Percentiles rank a stretch among this genome's conserved stretches.
These are phyloP conservation scores for Drepana falcataria DNA, from an alignment of 2,888 invertebrate species.

Conservation along the genomic window DNA sequence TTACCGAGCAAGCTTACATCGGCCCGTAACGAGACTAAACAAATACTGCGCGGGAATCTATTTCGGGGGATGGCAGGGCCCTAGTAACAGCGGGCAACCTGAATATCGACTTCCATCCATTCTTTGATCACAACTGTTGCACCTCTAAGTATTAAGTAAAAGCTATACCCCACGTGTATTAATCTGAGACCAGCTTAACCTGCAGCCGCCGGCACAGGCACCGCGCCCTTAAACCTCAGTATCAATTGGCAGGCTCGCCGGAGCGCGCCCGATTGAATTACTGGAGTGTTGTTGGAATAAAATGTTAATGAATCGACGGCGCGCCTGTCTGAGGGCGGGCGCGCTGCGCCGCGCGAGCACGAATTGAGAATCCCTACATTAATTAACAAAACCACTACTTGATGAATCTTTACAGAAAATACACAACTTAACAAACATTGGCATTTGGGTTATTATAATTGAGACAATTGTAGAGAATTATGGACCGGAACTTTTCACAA, in stretches of 20 bases:
- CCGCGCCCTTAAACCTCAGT: conserved; percentile 10
- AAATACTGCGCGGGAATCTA: background rate
- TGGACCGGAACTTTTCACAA: no score
- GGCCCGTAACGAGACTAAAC: background rate
- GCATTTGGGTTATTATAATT: no score
- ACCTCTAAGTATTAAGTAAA: no score
- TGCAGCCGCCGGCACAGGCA: background rate
- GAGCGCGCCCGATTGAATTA: conserved; percentile 38
- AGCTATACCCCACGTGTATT: background rate
- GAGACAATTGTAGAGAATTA: no score
- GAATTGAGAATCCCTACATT: background rate
- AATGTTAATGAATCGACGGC: conserved; percentile 49
- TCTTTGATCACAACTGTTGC: no score
- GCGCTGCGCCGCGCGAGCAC: conserved; percentile 6
- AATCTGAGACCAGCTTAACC: conserved; percentile 2
- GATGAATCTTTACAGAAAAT: background rate
- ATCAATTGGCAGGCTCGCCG: conserved; percentile 39
- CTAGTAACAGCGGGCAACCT: background rate
- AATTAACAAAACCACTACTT: background rate
- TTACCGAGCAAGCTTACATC: conserved; percentile 1
- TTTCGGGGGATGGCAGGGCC: background rate
- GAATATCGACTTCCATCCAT: no score
- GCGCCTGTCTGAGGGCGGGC: conserved; percentile 11
- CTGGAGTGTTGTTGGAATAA: conserved; percentile 34
- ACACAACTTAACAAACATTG: no score